Evolutionary conservation across 2,113 vertebrate genomes (phyloP), one percentile per base, ranked within the genome.

Genomic region (Grallaria varia): DNA sequence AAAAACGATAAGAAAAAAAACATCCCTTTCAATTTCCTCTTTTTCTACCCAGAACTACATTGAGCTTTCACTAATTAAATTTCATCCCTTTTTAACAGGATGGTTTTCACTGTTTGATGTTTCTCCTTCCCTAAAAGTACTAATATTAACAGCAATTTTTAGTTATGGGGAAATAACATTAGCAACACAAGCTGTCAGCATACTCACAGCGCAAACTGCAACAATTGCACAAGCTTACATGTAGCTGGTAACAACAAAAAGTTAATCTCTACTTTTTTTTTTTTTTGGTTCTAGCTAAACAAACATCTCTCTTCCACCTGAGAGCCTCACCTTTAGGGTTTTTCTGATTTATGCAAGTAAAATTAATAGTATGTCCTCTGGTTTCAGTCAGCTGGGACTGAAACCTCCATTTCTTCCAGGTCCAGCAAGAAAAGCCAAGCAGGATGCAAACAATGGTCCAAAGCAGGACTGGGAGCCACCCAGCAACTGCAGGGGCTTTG

Each of bases 401-500:
- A 84, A 27, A 64, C 4, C 15, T 72, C 52, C 9, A 6, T 19
- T 53, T 78, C 40, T 60, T 75, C 39, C 2, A 1, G 14, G 14
- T 31, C 28, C 53, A 50, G 22, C n/a, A 56, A 37, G 37, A 86
- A 84, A 64, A 71, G 37, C 8, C 66, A 76, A 75, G 39, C 27
- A 59, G 49, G 24, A 89, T 44, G 33, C 78, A 68, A 78, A 50
- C 0, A 0, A 27, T 1, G 0, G 39, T 27, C 49, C 16, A 27
- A 74, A 56, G 42, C 1, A 0, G 55, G 42, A 44, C 35, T 6
- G 33, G 22, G 28, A 85, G 22, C 15, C 5, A 4, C 37, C 13
- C 1, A 1, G 8, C 7, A 28, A 33, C 6, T 2, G 2, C 12
- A 44, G 21, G 14, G 37, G 10, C 19, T 77, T 45, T 1, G 3